Base-by-base conservation (phyloP, 1,140 invertebrate genomes). In the Octopus sinensis region DNA sequence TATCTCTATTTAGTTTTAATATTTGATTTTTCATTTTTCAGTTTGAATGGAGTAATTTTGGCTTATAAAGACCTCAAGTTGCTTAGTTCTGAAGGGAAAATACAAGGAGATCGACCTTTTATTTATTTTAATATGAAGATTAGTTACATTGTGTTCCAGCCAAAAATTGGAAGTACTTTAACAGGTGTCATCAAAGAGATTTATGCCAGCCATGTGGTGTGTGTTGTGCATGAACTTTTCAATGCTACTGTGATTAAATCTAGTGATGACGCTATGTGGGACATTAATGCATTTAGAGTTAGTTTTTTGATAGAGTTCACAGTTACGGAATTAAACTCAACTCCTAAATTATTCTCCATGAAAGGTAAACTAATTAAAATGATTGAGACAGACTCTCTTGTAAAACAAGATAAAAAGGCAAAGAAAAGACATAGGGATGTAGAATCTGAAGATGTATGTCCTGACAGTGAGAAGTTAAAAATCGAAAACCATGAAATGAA, bases 121-220 rank as follows among this genome's bases (percentile, higher is more conserved):
- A 13, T 73, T 73, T 73, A 12, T 17, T 12, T 73, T 7, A 73
- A 73, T 4, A 13, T 73, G 17, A 73, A 73, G 6, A 23, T 73
- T 6, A 73, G 17, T 73, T 73, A 73, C 68, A 7, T 73, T 23
- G 4, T 73, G 17, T 73, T 73, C 13, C 68, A 73, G 13, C 68
- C 68, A 73, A 13, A 73, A 9, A 73, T 73, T 73, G 68, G 68
- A 13, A 73, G 68, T 23, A 7, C 30, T 23, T 23, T 73, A 23
- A 73, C 68, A 6, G 68, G 68, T 73, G 68, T 73, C 13, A 73
- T 73, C 13, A 73, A 73, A 73, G 68, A 73, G 68, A 73, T 73
- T 17, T 5, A 17, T n/a, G 68, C 17, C 5, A 73, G 68, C 68
- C 68, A 73, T 6, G 7, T 73, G 5, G 68, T 73, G 7, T 73